Percentiles rank a stretch among this genome's conserved stretches.
Evolutionary conservation across 1,140 invertebrate species (phyloP).

Genomic region (Anagrus nilaparvatae): DNA sequence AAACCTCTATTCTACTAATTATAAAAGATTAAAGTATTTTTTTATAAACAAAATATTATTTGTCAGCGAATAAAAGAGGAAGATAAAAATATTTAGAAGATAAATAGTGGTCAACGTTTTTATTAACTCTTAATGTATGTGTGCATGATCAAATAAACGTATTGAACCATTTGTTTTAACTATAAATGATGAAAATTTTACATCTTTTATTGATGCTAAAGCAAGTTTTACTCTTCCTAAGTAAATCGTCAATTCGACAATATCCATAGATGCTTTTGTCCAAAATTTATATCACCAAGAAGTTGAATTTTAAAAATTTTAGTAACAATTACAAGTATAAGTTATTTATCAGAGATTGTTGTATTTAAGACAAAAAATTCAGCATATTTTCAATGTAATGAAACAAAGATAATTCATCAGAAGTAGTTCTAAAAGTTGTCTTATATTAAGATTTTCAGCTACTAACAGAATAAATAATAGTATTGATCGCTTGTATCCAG

Average conservation of each 20-base stretch:
- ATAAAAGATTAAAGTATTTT: too few species aligned
- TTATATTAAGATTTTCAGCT: conserved; percentile 32
- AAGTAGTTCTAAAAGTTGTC: too few species aligned
- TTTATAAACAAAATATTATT: too few species aligned
- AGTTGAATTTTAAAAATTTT: conserved; percentile 50
- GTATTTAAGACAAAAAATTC: conserved; percentile 52
- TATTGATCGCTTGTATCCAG: conserved; percentile 31
- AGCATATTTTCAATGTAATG: conserved; percentile 51
- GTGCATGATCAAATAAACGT: too few species aligned
- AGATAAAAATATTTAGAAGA: too few species aligned
- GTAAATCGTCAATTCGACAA: conserved; percentile 48
- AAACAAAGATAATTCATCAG: too few species aligned
- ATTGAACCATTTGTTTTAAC: conserved; percentile 44
- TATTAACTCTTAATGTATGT: too few species aligned
- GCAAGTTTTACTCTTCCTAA: conserved; percentile 47
- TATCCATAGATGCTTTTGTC: conserved; percentile 49
- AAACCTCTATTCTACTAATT: too few species aligned
- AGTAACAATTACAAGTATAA: conserved; percentile 48
- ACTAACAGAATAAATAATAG: conserved; percentile 28
- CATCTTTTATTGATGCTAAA: conserved; percentile 53
- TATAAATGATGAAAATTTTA: conserved; percentile 51
- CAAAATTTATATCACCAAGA: conserved; percentile 49
- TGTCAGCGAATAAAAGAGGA: too few species aligned
- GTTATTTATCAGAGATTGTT: conserved; percentile 41
- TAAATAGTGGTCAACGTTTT: too few species aligned